Conservation (phyloP, 2,888 invertebrate genomes). For the Pinctada fucata region DNA sequence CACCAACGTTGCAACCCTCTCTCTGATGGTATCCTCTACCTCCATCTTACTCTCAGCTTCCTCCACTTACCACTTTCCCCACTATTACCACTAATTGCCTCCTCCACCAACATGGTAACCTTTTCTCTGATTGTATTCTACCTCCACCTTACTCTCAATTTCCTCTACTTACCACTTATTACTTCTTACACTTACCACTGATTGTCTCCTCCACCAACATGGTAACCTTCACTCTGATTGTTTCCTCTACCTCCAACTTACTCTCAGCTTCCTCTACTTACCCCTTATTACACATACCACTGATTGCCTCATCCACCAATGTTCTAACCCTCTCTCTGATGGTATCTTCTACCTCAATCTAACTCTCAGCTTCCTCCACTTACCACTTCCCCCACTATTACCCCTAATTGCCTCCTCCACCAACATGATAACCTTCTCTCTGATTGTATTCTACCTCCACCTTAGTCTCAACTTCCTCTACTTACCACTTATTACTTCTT, state of each 20-base stretch:
- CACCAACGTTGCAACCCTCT: constrained; percentile 34
- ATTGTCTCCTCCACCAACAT: constrained; percentile 41
- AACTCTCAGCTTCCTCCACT: constrained; percentile 38
- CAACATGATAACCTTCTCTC: constrained; percentile 27
- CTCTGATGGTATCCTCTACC: constrained; percentile 13
- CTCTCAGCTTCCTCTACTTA: constrained; percentile 42
- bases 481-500: background rate
- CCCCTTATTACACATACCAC: constrained; percentile 35
- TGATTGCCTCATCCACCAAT: constrained; percentile 40
- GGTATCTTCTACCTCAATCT: constrained; percentile 14
- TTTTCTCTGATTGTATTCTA: constrained; percentile 12
- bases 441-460: constrained; percentile 19
- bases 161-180: constrained; percentile 30
- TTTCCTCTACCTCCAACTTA: constrained; percentile 16
- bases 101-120: constrained; percentile 38
- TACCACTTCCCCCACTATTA: no score
- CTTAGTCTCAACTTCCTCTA: constrained; percentile 39
- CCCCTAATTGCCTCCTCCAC: no score
- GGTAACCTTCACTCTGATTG: constrained; percentile 18
- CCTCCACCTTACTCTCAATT: constrained; percentile 23
- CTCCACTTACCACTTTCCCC: constrained; percentile 6
- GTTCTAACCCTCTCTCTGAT: constrained; percentile 25
- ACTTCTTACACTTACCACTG: constrained; percentile 32
- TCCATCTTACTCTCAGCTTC: constrained; percentile 35
- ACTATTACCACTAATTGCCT: no score